These are phyloP conservation scores for Drosophila kambysellisi DNA, from an alignment of 2,888 invertebrate species.

Conservation along the genomic window DNA sequence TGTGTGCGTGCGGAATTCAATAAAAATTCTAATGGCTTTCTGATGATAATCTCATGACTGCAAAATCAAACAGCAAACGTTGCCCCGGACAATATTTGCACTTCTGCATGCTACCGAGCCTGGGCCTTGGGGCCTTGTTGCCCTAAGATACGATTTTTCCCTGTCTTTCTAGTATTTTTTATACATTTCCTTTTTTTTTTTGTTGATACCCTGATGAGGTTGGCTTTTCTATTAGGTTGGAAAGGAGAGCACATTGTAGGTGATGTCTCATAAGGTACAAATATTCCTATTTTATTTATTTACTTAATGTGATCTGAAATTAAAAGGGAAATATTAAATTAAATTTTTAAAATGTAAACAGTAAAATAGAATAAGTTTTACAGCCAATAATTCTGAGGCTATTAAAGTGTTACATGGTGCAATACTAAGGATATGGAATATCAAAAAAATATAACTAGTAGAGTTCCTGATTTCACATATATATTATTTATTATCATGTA, in stretches of 20 bases:
- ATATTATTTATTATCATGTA: too few species aligned
- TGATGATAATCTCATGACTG: slow-evolving; percentile 80
- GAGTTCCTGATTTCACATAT: too few species aligned
- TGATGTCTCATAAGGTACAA: background rate
- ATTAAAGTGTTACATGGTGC: too few species aligned
- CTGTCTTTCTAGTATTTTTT: slow-evolving; percentile 18
- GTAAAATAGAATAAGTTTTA: too few species aligned
- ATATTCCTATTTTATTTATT: background rate
- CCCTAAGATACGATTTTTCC: slow-evolving; percentile 17
- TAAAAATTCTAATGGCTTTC: slow-evolving; percentile 82
- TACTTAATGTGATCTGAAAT: background rate
- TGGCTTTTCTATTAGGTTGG: background rate
- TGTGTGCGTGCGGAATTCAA: slow-evolving; percentile 78
- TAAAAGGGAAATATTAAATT: background rate
- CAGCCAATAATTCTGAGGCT: too few species aligned
- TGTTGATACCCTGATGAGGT: background rate
- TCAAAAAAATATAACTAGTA: too few species aligned
- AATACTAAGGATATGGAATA: too few species aligned
- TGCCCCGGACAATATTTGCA: slow-evolving; percentile 60
- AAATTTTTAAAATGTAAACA: background rate
- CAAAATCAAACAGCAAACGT: slow-evolving; percentile 75
- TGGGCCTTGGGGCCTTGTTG: slow-evolving; percentile 48
- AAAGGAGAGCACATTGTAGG: background rate
- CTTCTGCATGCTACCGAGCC: slow-evolving; percentile 36
- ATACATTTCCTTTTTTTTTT: background rate